A percentile compares a stretch with the other conserved stretches of the same genome.
Conservation (phyloP, 1,140 invertebrate genomes). For the Drosophila elegans region DNA sequence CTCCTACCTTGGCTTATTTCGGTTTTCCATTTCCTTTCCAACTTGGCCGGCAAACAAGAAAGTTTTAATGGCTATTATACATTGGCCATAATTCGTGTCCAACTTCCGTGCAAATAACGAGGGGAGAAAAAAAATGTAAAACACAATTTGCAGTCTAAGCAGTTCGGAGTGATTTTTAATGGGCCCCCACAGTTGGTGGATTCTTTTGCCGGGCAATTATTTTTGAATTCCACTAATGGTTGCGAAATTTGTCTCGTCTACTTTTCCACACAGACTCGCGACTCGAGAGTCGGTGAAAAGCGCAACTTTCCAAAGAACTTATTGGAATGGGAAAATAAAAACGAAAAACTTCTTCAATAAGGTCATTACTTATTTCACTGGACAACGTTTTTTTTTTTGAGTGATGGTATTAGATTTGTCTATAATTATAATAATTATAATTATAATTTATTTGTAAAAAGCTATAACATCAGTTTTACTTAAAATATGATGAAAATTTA, state of each 20-base stretch:
- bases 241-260: conserved; percentile 43
- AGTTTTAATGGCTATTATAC: conserved; percentile 77
- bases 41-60: conserved; percentile 51
- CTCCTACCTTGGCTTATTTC: conserved; percentile 50
- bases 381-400: no score
- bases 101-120: conserved; percentile 58
- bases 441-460: no score
- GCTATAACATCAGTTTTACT: no score
- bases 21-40: conserved; percentile 17
- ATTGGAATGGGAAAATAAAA: no score
- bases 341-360: neutral
- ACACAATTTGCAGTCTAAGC: conserved; percentile 72
- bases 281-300: neutral
- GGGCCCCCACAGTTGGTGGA: conserved; percentile 51
- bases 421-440: no score
- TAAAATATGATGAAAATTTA: no score
- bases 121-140: conserved; percentile 50
- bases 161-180: conserved; percentile 78
- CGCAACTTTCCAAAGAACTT: neutral
- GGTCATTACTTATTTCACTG: neutral
- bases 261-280: conserved; percentile 12
- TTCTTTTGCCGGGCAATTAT: conserved; percentile 37
- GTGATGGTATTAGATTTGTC: no score
- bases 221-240: conserved; percentile 34
- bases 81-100: conserved; percentile 75